Evolutionary conservation across 1,140 invertebrate species (phyloP).

Genomic region (Holotrichia oblita): DNA sequence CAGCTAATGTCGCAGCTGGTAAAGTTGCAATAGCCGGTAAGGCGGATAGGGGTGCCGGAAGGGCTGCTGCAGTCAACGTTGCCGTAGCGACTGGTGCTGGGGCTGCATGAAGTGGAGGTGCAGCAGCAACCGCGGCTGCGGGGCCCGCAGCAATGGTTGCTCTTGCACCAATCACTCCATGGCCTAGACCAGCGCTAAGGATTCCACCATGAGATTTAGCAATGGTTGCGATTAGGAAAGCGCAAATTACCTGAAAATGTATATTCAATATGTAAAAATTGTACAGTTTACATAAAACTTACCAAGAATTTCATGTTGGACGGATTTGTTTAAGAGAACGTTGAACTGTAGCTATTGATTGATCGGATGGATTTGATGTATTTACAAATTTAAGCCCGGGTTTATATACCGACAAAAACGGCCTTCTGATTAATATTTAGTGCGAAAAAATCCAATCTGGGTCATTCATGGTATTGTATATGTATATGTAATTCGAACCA

Average conservation of each 20-base stretch:
- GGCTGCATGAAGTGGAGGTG: not conserved
- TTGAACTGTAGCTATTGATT: not conserved
- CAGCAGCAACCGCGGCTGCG: slow-evolving; percentile 15
- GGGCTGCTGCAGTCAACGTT: not conserved
- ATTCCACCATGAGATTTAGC: slow-evolving; percentile 5
- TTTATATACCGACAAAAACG: slow-evolving; percentile 17
- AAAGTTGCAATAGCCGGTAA: not conserved
- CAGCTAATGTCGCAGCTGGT: not conserved
- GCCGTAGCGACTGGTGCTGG: not conserved
- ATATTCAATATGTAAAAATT: not conserved
- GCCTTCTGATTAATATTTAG: slow-evolving; percentile 9
- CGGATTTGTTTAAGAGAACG: not conserved
- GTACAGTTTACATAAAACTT: not conserved
- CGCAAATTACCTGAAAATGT: slow-evolving; percentile 22
- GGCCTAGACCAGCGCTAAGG: not conserved
- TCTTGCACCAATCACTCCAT: not conserved
- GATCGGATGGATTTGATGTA: slow-evolving; percentile 22
- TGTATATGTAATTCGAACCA: slow-evolving; percentile 8
- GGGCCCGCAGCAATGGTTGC: not conserved
- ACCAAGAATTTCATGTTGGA: slow-evolving; percentile 20
- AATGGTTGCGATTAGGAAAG: not conserved
- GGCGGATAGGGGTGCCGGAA: not conserved
- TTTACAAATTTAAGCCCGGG: slow-evolving; percentile 6
- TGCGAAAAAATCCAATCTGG: not conserved
- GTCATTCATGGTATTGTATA: slow-evolving; percentile 9